A percentile compares a stretch with the other conserved stretches of the same genome.
phyloP scores from a whole-genome alignment of 2,888 invertebrate species.

The Lasioglossum leucozonium region DNA sequence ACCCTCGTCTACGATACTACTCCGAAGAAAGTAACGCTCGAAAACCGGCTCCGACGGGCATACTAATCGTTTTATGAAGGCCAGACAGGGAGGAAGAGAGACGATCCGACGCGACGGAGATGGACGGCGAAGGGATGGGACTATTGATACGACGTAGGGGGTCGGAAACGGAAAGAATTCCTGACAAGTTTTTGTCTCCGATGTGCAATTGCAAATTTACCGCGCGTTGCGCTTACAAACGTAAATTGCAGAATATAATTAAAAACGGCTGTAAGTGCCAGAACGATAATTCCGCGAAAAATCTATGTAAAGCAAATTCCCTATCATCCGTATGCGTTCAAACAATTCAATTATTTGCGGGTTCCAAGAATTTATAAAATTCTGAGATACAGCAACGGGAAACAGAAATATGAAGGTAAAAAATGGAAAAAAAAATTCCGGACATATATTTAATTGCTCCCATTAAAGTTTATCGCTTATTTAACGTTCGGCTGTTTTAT shows the following conservation, averaged over 20 bases:
- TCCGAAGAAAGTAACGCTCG: slow-evolving; percentile 66
- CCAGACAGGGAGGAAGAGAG: slow-evolving; percentile 41
- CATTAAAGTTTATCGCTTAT: neutral
- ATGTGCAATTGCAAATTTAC: neutral
- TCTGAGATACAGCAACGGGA: neutral
- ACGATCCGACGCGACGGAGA: neutral
- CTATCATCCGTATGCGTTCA: no score
- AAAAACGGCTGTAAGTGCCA: no score
- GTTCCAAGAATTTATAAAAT: no score
- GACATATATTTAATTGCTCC: neutral
- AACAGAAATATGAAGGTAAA: neutral
- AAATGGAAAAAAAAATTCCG: neutral
- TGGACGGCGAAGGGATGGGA: slow-evolving; percentile 20
- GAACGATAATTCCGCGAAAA: no score
- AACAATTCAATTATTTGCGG: no score
- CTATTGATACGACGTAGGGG: slow-evolving; percentile 37
- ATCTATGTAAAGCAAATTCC: no score
- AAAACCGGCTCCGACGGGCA: slow-evolving; percentile 64
- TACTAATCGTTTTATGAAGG: slow-evolving; percentile 74
- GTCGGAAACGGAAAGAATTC: slow-evolving; percentile 8
- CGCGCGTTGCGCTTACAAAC: neutral
- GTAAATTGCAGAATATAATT: neutral
- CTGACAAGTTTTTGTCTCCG: slow-evolving; percentile 9
- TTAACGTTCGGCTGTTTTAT: neutral
- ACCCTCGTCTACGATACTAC: slow-evolving; percentile 68